A percentile compares a stretch with the other conserved stretches of the same genome.
Evolutionary conservation across 2,797 vertebrate genomes (phyloP).

Genomic region (Taenioides sp.): DNA sequence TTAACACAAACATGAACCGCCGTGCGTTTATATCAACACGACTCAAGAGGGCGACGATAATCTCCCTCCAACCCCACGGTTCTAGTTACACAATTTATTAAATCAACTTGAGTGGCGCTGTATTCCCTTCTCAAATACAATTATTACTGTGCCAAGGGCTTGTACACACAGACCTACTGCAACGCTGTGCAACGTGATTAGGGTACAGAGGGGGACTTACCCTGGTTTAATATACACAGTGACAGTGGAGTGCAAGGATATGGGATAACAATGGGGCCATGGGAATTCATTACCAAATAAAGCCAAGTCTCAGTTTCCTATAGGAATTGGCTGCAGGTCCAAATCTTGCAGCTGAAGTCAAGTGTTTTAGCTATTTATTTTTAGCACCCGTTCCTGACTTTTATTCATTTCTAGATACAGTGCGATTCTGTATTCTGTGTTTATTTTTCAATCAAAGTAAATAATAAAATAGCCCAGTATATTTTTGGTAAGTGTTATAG

Average conservation of each 20-base stretch:
- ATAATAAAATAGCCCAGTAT: no score
- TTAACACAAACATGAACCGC: slow-evolving; percentile 5
- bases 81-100: slow-evolving; percentile 21
- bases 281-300: neutral
- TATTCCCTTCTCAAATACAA: slow-evolving; percentile 27
- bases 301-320: neutral
- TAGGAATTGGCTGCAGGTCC: neutral
- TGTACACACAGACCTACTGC: slow-evolving; percentile 15
- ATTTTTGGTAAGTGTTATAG: no score
- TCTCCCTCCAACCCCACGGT: slow-evolving; percentile 20
- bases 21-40: slow-evolving; percentile 6
- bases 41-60: slow-evolving; percentile 24
- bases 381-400: no score
- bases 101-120: slow-evolving; percentile 18
- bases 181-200: neutral
- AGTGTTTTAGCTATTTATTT: no score
- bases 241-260: neutral
- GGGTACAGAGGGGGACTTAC: neutral
- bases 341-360: neutral
- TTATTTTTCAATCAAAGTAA: no score
- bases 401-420: no score
- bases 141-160: slow-evolving; percentile 9
- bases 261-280: neutral
- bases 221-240: neutral
- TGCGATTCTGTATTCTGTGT: no score